These are phyloP conservation scores for Gobio gobio DNA, from an alignment of 2,113 vertebrate genomes.

Conservation along the genomic window DNA sequence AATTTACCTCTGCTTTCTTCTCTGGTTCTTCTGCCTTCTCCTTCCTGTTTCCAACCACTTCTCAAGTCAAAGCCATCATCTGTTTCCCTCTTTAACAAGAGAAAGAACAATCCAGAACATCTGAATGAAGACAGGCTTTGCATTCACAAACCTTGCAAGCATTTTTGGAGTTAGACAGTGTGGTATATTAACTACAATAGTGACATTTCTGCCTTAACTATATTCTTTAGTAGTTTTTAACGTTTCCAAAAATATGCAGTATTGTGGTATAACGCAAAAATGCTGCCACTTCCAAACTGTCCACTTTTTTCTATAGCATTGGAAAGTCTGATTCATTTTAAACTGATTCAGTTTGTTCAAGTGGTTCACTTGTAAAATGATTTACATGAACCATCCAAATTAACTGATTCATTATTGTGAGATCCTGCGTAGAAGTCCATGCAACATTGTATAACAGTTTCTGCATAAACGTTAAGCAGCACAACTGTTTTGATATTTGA, in stretches of 20 bases:
- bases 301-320: not conserved
- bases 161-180: not conserved
- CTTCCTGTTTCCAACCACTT: not conserved
- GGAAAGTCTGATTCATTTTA: not conserved
- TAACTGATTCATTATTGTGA: no score
- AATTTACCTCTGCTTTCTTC: conserved; percentile 29
- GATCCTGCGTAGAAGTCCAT: no score
- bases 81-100: not conserved
- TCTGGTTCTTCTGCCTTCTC: not conserved
- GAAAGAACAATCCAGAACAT: conserved; percentile 13
- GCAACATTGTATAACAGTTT: no score
- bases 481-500: no score
- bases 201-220: not conserved
- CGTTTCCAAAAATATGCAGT: not conserved
- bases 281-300: not conserved
- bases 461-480: no score
- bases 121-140: not conserved
- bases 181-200: not conserved
- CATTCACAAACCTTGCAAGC: not conserved
- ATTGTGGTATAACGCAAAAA: not conserved
- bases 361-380: no score
- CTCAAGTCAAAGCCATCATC: conserved; percentile 12
- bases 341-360: no score
- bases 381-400: no score
- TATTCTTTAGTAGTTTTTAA: not conserved